Evolutionary conservation across 2,797 vertebrate genomes (phyloP).

Genomic region (Sebastes taczanowskii): DNA sequence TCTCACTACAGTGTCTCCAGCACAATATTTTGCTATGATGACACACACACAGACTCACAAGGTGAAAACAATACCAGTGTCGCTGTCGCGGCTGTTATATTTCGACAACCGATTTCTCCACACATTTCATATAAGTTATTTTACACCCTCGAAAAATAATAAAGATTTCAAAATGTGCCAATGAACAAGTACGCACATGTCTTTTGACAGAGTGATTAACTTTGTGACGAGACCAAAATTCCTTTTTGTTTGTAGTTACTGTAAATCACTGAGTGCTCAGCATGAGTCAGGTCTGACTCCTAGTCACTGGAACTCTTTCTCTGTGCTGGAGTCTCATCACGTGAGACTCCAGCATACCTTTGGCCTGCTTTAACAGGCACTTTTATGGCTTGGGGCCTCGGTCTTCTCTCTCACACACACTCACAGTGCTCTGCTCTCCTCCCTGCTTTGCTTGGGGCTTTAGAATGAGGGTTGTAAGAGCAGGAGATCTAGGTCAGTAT

Average conservation of each 20-base stretch:
- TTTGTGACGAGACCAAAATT: background rate
- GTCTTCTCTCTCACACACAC: background rate
- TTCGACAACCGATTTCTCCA: background rate
- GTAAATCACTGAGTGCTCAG: background rate
- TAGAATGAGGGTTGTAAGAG: constrained; percentile 69
- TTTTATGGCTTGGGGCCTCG: constrained; percentile 44
- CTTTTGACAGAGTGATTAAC: background rate
- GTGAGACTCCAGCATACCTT: constrained; percentile 63
- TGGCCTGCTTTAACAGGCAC: constrained; percentile 54
- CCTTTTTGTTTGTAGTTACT: background rate
- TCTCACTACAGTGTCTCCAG: background rate
- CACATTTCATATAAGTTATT: background rate
- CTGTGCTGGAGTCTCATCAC: constrained; percentile 48
- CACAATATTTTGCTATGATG: background rate
- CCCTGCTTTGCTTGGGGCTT: constrained; percentile 38
- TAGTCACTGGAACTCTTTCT: constrained; percentile 11
- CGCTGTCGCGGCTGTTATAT: background rate
- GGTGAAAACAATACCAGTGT: background rate
- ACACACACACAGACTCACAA: background rate
- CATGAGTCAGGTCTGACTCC: constrained; percentile 1
- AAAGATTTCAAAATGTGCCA: background rate
- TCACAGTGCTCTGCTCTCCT: background rate
- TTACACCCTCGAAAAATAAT: background rate
- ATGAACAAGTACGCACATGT: background rate
- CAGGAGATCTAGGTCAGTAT: constrained; percentile 70